Conservation (phyloP, 92 coral and sea anemone species). For the Bergia sp. region DNA sequence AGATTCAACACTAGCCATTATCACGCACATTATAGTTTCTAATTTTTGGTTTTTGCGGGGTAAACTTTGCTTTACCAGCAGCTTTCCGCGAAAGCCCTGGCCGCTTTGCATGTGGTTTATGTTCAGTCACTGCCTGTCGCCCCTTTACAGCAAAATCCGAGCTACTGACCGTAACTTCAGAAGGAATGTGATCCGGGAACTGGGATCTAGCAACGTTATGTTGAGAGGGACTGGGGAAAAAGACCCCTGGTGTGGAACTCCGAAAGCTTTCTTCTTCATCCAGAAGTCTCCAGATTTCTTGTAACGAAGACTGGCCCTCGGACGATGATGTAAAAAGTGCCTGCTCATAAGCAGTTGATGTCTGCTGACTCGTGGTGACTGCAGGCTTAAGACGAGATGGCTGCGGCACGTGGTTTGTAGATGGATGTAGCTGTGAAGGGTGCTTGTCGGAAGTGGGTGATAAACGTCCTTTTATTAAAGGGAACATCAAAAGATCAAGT, state of each 20-base stretch:
- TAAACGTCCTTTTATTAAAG: neutral
- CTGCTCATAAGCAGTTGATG: constrained; percentile 62
- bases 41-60: constrained; percentile 64
- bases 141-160: constrained; percentile 88
- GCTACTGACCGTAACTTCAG: constrained; percentile 54
- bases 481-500: neutral
- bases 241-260: constrained; percentile 73
- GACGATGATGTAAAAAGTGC: constrained; percentile 89
- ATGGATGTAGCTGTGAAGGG: constrained; percentile 16
- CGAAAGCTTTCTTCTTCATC: constrained; percentile 92
- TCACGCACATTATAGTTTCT: constrained; percentile 91
- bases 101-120: constrained; percentile 55
- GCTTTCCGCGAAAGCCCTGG: constrained; percentile 83
- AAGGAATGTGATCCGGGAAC: constrained; percentile 74
- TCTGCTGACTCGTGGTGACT: constrained; percentile 54
- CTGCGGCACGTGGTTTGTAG: constrained; percentile 37
- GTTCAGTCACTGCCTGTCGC: constrained; percentile 63
- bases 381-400: constrained; percentile 48
- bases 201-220: constrained; percentile 39
- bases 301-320: constrained; percentile 92
- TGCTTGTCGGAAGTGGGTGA: neutral
- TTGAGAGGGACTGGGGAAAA: constrained; percentile 47
- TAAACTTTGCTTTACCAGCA: constrained; percentile 78
- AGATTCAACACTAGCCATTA: constrained; percentile 26
- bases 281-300: constrained; percentile 95